Percentiles rank a stretch among this genome's conserved stretches.
These are phyloP conservation scores for Nymphalis urticae DNA, from an alignment of 2,888 invertebrate species.

Conservation along the genomic window DNA sequence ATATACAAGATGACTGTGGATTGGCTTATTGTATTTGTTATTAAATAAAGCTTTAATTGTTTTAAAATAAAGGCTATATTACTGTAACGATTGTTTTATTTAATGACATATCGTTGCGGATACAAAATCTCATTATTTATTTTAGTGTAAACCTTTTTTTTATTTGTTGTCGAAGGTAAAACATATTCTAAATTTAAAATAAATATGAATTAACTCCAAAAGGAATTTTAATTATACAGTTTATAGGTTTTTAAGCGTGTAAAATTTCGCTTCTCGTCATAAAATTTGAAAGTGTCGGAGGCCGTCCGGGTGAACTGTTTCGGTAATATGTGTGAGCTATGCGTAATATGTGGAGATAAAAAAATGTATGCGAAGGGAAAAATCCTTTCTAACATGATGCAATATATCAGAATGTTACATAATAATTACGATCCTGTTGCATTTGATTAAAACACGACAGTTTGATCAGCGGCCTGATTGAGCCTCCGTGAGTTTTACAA, in stretches of 20 bases:
- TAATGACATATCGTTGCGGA: background rate
- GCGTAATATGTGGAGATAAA: constrained; percentile 26
- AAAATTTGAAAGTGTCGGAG: constrained; percentile 31
- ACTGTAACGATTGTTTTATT: background rate
- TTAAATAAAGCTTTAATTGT: constrained; percentile 7
- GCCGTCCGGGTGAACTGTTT: constrained; percentile 30
- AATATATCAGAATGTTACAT: constrained; percentile 58
- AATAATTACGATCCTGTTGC: constrained; percentile 17
- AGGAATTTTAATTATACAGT: background rate
- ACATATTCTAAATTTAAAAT: constrained; percentile 11
- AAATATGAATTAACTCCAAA: background rate
- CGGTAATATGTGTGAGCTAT: constrained; percentile 26
- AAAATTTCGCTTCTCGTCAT: background rate
- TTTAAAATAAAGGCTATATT: constrained; percentile 5
- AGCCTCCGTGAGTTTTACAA: no score
- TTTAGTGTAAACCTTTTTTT: background rate
- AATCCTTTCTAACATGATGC: constrained; percentile 67
- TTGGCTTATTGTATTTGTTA: constrained; percentile 11
- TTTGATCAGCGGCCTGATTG: background rate
- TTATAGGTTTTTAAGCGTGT: background rate
- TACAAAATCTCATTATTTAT: background rate
- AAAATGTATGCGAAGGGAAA: constrained; percentile 51
- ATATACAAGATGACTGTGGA: constrained; percentile 10
- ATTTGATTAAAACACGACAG: constrained; percentile 11
- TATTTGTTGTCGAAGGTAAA: no score